Conservation (phyloP, 2,888 invertebrate genomes). For the Caenorhabditis uteleia region DNA sequence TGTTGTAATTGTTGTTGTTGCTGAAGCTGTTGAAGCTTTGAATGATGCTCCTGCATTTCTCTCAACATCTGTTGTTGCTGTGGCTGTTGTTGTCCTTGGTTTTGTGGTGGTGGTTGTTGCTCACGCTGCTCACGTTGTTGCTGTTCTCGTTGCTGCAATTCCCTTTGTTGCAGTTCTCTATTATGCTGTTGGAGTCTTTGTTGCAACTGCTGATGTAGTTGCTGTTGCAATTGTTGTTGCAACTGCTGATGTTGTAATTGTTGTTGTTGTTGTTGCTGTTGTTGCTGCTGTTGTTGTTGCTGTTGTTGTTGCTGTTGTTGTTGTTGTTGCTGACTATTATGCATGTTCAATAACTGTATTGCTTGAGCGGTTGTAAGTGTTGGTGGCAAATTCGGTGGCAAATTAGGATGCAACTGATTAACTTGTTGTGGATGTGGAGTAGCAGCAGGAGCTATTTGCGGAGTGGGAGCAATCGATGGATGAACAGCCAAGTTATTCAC, state of each 20-base stretch:
- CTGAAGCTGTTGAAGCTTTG: conserved; percentile 11
- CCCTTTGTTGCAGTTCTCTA: background rate
- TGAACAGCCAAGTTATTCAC: too few species aligned
- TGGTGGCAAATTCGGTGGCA: too few species aligned
- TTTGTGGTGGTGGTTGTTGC: background rate
- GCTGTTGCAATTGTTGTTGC: conserved; percentile 9
- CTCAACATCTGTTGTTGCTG: conserved; percentile 8
- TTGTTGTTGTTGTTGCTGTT: background rate
- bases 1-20: conserved; percentile 3
- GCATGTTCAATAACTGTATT: conserved; percentile 3
- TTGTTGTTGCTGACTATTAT: background rate
- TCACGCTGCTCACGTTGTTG: conserved; percentile 2
- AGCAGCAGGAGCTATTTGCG: too few species aligned
- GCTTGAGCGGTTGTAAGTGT: background rate
- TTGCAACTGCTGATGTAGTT: background rate
- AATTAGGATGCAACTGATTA: too few species aligned
- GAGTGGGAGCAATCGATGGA: too few species aligned
- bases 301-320: conserved; percentile 16
- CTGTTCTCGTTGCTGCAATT: conserved; percentile 11
- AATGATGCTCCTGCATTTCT: background rate
- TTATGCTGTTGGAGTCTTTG: conserved; percentile 1
- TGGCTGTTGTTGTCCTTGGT: conserved; percentile 3
- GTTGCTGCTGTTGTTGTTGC: conserved; percentile 1
- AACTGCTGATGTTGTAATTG: conserved; percentile 5
- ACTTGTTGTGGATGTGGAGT: too few species aligned